Evolutionary conservation across 2,113 vertebrate species (phyloP).

Genomic region (Pedionomus torquatus): DNA sequence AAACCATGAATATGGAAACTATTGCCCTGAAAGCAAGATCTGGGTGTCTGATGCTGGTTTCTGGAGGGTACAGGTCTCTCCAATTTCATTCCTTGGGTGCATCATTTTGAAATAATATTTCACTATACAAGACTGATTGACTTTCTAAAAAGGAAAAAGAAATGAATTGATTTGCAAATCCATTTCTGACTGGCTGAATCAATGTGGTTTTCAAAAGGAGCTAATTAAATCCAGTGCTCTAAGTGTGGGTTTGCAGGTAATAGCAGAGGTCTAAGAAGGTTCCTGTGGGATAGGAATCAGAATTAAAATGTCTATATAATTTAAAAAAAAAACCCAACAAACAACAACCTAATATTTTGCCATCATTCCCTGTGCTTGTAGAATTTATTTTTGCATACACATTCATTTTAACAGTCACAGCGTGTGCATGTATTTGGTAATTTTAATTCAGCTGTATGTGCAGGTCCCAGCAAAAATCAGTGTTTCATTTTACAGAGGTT

Average conservation of each 20-base stretch:
- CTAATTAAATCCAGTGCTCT: background rate
- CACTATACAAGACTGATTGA: background rate
- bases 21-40: background rate
- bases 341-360: background rate
- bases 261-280: background rate
- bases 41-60: background rate
- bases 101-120: background rate
- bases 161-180: background rate
- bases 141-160: background rate
- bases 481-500: background rate
- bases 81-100: background rate
- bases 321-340: background rate
- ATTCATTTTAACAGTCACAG: background rate
- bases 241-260: background rate
- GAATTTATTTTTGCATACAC: background rate
- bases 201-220: background rate
- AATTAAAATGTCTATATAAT: background rate
- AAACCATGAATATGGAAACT: background rate
- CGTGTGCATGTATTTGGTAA: background rate
- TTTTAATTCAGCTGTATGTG: background rate
- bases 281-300: background rate
- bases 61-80: background rate
- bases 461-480: background rate
- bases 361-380: background rate
- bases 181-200: background rate